Evolutionary conservation across 1,140 invertebrate genomes (phyloP), one percentile per base, ranked within the genome.

Genomic region (Thalassaphorura encarpata): DNA sequence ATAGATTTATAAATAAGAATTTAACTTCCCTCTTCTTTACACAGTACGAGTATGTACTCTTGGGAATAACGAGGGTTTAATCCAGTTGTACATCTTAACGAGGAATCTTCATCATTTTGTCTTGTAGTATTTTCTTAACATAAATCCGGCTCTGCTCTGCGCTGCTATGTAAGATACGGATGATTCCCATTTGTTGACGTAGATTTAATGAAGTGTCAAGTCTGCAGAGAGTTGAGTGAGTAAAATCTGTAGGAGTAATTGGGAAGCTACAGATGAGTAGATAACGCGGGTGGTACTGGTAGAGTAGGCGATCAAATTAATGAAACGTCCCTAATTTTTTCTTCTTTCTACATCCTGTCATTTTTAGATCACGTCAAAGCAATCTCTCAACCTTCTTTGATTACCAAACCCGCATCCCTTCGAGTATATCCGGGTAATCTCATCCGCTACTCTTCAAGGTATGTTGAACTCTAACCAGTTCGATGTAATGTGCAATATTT

Each of bases 401-500:
- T 66, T n/a, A 49, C 59, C 1, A 60, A 62, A 42, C 65, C 65
- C n/a, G 65, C 62, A 2, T 60, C 57, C 4, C 53, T 66, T 18
- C 29, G 65, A 26, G 53, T 66, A 13, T 66, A 66, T 50, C 56
- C 65, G n/a, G 62, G 65, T 26, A 62, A 57, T n/a, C 48, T 46
- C 18, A 56, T 66, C 3, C 50, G 65, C 13, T 66, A 66, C 33
- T 66, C 65, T 23, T 62, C 57, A 6, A 60, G 65, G 65, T 65
- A n/a, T n/a, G n/a, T n/a, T n/a, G n/a, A n/a, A n/a, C n/a, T n/a
- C n/a, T n/a, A n/a, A n/a, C n/a, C n/a, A n/a, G n/a, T n/a, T n/a
- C n/a, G n/a, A n/a, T n/a, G n/a, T n/a, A n/a, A n/a, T n/a, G n/a
- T n/a, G n/a, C n/a, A n/a, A 61, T 56, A 5, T 42, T 31, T 28